These are phyloP conservation scores for Teleogryllus occipitalis DNA, from an alignment of 1,140 invertebrate species.

Conservation along the genomic window DNA sequence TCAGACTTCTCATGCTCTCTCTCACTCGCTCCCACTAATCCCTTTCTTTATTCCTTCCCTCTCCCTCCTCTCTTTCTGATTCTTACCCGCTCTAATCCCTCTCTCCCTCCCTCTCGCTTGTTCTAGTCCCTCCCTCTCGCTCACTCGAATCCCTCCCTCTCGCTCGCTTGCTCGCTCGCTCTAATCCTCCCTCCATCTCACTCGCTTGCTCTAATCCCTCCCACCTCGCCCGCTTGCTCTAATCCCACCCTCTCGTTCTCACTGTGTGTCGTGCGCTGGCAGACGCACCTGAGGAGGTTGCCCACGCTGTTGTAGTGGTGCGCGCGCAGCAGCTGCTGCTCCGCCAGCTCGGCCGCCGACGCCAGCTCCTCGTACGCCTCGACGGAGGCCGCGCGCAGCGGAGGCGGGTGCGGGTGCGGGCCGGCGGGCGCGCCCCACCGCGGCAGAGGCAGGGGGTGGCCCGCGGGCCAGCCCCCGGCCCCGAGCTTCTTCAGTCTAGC, in stretches of 20 bases:
- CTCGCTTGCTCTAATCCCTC: not conserved
- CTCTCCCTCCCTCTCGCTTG: too few species aligned
- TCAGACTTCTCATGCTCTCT: too few species aligned
- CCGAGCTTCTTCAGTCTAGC: conserved; percentile 27
- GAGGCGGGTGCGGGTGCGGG: conserved; percentile 43
- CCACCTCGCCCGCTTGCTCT: too few species aligned
- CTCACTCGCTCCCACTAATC: too few species aligned
- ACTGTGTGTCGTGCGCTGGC: not conserved
- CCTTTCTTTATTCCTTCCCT: too few species aligned
- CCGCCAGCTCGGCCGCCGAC: conserved; percentile 63
- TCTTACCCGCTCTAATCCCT: too few species aligned
- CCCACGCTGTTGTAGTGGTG: conserved; percentile 75
- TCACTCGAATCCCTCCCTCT: too few species aligned
- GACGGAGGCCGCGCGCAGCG: conserved; percentile 46
- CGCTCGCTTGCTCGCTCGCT: too few species aligned
- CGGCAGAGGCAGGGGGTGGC: conserved; percentile 57
- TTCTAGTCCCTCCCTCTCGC: too few species aligned
- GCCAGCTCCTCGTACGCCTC: conserved; percentile 72
- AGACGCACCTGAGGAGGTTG: conserved; percentile 58
- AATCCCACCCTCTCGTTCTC: too few species aligned
- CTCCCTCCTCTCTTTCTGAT: too few species aligned
- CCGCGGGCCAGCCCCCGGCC: conserved; percentile 45
- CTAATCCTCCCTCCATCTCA: not conserved
- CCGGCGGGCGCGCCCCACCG: conserved; percentile 46
- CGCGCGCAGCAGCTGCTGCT: conserved; percentile 61